A percentile compares a stretch with the other conserved stretches of the same genome.
Conservation (phyloP, 2,113 vertebrate species). For the Scytalopus superciliaris region DNA sequence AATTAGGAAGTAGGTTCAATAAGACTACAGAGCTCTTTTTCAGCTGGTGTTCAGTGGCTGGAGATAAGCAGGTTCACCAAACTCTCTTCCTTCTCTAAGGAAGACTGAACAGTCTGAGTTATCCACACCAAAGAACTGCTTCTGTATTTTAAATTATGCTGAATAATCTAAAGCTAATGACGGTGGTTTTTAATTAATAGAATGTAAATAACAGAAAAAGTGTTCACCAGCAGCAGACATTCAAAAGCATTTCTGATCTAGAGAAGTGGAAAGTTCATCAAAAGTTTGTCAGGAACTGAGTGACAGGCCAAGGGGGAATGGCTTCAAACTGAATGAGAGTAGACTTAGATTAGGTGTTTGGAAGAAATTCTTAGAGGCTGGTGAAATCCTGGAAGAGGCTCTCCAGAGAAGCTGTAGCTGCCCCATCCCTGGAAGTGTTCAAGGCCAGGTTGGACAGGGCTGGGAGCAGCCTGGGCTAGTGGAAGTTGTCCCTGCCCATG, state of each 20-base stretch:
- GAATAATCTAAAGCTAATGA: not conserved
- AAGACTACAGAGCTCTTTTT: not conserved
- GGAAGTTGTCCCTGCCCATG: not conserved
- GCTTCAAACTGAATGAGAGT: not conserved
- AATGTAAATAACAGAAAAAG: not conserved
- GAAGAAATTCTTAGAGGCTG: not conserved
- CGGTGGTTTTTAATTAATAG: not conserved
- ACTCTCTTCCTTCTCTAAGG: not conserved
- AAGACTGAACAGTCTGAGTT: not conserved
- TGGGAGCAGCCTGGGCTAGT: not conserved
- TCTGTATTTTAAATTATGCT: not conserved
- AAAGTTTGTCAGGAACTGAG: not conserved
- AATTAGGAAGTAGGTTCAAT: not conserved
- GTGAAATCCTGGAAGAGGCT: not conserved
- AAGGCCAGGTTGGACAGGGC: not conserved
- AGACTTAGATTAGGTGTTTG: fast-evolving
- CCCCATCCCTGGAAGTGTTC: not conserved
- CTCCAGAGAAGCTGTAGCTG: not conserved
- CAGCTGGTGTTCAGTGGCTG: not conserved
- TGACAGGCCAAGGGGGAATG: not conserved
- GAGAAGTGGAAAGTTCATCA: not conserved
- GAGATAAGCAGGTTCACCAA: not conserved
- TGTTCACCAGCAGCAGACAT: not conserved
- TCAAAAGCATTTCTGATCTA: not conserved
- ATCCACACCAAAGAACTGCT: not conserved